phyloP scores from a whole-genome alignment of 2,888 invertebrate species.

The Abrostola tripartita region DNA sequence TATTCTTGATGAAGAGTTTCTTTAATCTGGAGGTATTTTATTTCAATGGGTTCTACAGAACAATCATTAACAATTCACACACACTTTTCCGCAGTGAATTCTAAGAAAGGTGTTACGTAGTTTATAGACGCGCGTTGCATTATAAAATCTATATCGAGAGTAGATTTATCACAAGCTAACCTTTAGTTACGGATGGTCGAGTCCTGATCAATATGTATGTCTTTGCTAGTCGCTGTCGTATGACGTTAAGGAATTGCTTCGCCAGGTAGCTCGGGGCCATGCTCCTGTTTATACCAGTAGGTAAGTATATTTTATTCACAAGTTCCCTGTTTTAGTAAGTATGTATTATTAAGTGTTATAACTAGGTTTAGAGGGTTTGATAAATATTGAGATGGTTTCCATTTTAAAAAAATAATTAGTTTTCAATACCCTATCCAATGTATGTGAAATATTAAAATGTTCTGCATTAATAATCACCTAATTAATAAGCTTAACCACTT shows the following conservation, averaged over 20 bases:
- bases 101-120: constrained; percentile 8
- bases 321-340: too few species aligned
- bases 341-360: not conserved
- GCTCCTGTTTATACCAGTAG: not conserved
- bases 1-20: not conserved
- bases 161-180: constrained; percentile 19
- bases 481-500: too few species aligned
- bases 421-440: too few species aligned
- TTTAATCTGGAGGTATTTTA: not conserved
- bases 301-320: too few species aligned
- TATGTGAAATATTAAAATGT: too few species aligned
- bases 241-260: constrained; percentile 30
- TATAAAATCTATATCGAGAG: constrained; percentile 28
- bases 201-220: constrained; percentile 29
- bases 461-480: too few species aligned
- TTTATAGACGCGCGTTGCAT: constrained; percentile 6
- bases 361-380: not conserved
- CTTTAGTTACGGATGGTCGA: constrained; percentile 31
- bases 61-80: not conserved
- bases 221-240: constrained; percentile 15
- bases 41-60: not conserved
- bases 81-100: not conserved
- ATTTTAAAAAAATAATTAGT: too few species aligned
- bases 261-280: constrained; percentile 17
- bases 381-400: too few species aligned